Evolutionary conservation across 2,797 vertebrate species (phyloP), one percentile per base, ranked within the genome.

Genomic region (Siniperca scherzeri): DNA sequence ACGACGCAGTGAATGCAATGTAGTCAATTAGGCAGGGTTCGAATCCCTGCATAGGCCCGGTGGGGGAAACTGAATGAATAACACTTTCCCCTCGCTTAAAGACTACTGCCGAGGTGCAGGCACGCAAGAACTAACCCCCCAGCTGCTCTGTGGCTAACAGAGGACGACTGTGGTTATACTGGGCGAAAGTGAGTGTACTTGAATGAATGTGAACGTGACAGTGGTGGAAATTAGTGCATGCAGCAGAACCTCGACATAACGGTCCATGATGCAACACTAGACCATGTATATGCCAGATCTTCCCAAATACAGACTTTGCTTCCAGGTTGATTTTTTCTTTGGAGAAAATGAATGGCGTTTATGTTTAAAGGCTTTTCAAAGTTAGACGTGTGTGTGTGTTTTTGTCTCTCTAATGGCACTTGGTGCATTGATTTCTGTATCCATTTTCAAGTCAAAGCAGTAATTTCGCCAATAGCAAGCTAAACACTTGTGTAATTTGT

Each of bases 61-160:
- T 21, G 70, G 69, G 78, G 67, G 73, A 57, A 67, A 67, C 75
- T 17, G 79, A 62, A 64, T 67, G 81, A 77, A 62, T 46, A 84
- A 89, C 71, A 17, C 81, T 75, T 81, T 83, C 70, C 42, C 48
- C 73, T 70, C 14, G 11, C 69, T 79, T 83, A 85, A 91, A 85
- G 74, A 78, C 76, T 27, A 1, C 50, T 81, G 82, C 75, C 16
- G 25, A 76, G 77, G 80, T 79, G 73, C 61, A 79, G 79, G 69
- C 88, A 83, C 77, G 66, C 42, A 82, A 53, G 21, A 56, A 55
- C 64, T 76, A 50, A 76, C 56, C 59, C 70, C 22, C 71, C 68
- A 76, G 80, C 75, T 84, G 85, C 80, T 84, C 59, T 42, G 59
- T 25, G 73, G 75, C 70, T 30, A 33, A 17, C 48, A 2, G 64